Percentiles rank a stretch among this genome's conserved stretches.
phyloP scores from a whole-genome alignment of 2,797 vertebrate species.

The Sebastes alutus region DNA sequence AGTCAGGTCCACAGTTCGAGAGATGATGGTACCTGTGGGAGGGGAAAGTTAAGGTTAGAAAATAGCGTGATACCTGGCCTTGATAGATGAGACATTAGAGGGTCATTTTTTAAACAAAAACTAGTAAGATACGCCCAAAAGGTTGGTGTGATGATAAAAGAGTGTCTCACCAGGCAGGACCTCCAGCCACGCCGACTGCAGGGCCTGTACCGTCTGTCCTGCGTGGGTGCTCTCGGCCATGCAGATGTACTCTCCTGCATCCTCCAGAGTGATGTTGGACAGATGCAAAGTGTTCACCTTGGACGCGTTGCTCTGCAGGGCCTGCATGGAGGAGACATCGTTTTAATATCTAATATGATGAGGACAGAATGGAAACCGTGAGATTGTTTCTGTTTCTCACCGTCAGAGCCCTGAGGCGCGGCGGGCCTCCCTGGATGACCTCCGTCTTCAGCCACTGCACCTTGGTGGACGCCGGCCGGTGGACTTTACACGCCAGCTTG shows the following conservation, averaged over 20 bases:
- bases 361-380: neutral
- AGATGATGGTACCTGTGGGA: slow-evolving; percentile 55
- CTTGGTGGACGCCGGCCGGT: slow-evolving; percentile 76
- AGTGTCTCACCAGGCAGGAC: slow-evolving; percentile 76
- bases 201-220: slow-evolving; percentile 58
- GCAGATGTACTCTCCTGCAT: slow-evolving; percentile 83
- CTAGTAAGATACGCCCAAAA: neutral
- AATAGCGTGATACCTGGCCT: neutral
- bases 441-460: slow-evolving; percentile 83
- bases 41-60: neutral
- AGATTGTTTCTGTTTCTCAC: slow-evolving; percentile 58
- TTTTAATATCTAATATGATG: neutral
- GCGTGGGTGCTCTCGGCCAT: slow-evolving; percentile 69
- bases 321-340: slow-evolving; percentile 43
- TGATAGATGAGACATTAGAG: neutral
- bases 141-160: neutral
- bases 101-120: neutral
- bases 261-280: slow-evolving; percentile 72
- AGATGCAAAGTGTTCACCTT: slow-evolving; percentile 78
- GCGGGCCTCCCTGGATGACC: slow-evolving; percentile 36
- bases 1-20: slow-evolving; percentile 33
- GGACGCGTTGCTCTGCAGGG: slow-evolving; percentile 72
- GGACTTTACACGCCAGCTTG: slow-evolving; percentile 80
- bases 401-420: slow-evolving; percentile 70
- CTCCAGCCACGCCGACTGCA: slow-evolving; percentile 80